Evolutionary conservation across 2,797 vertebrate species (phyloP), one percentile per base, ranked within the genome.

Genomic region (Amblyraja radiata): DNA sequence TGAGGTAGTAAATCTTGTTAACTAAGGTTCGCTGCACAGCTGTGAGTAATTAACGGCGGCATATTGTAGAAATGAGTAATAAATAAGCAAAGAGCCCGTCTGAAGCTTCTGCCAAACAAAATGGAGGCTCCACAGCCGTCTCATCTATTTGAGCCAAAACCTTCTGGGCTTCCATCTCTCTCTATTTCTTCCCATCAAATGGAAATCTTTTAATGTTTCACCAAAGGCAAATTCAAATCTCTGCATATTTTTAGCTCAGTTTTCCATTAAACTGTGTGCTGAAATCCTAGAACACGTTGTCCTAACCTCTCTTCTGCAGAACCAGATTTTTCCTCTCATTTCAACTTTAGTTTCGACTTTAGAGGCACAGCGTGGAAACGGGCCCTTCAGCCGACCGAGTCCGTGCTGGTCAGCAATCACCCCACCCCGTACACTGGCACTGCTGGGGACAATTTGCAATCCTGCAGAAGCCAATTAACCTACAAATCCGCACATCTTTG

Each of bases 61-160:
- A 92, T 92, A 92, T 76, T 92, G 90, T 76, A 92, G 90, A 92
- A 92, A 76, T 92, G 90, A 92, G 90, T 92, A 92, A 92, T 92
- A 92, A 92, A 76, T 73, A 46, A 74, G 90, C 25, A 46, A 74
- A 46, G 73, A 46, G 90, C 54, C 71, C 76, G 71, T 76, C 61
- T 68, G 90, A 74, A 92, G 71, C 73, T n/a, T 28, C 6, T 92
- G 90, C 90, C 90, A 92, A 92, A 92, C 73, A 92, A 92, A 92
- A 76, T 92, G 90, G 68, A 92, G 90, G 14, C 2, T 92, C 90
- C 58, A 76, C 36, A 76, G 65, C 90, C 68, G 39, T n/a, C 73
- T 92, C 90, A 54, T 92, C 28, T 76, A 92, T 58, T 76, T 58
- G 25, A 92, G 90, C 71, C 90, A 92, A 92, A 91, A 88, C n/a